Base-by-base conservation (phyloP, 2,888 invertebrate species). In the Agelastica alni region DNA sequence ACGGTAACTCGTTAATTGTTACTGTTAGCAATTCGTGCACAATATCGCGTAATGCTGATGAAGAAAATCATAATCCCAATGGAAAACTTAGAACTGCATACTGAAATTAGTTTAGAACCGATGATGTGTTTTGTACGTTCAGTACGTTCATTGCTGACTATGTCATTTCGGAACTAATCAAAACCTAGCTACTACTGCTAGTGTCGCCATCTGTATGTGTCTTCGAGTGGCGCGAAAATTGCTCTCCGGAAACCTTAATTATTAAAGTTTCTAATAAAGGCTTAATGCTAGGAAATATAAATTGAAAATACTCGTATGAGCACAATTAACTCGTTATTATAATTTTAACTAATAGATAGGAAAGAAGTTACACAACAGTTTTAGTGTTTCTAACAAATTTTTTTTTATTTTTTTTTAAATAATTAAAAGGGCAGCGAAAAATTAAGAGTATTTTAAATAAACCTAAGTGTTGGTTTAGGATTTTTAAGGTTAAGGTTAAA, bases 111-210 rank as follows among this genome's bases (percentile, higher is more conserved):
- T 65, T 65, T 59, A 64, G 59, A 58, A 51, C 51, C 55, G 53
- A 56, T 61, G 56, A 60, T 60, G 59, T 65, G 63, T 39, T 20
- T 20, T 20, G 12, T 26, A 7, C 26, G 9, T 26, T 26, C 9
- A 7, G 7, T 26, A 6, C 9, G 26, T 37, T 12, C 37, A 10
- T 12, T 59, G 60, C 59, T 64, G 61, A 48, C 58, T 48, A 54
- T 58, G 56, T 55, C 53, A 64, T 64, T 64, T 61, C 60, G 54
- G 53, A 68, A 65, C 64, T 66, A 68, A 66, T 68, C 66, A 65
- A 59, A 64, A 64, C 60, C 63, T 36, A 12, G 10, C 3, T 12
- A 20, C 17, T 12, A 39, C 18, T 39, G 37, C 37, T 20, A 39
- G 37, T 22, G 37, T 20, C 54, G 55, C 58, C 61, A 62, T 62